Base-by-base conservation (phyloP, 1,140 invertebrate genomes). In the Hestina assimilis region DNA sequence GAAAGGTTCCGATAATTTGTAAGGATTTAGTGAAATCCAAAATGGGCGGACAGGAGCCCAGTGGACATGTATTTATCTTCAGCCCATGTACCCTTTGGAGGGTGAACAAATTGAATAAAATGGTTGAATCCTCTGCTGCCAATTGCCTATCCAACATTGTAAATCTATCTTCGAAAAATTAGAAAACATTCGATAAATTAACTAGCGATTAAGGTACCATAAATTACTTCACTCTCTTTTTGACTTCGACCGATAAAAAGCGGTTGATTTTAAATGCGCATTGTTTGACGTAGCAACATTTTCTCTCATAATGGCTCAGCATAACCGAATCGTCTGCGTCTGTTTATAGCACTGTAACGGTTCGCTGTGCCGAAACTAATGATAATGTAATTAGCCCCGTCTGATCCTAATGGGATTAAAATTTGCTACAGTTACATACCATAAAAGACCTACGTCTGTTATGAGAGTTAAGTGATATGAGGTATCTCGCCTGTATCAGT, bases 381-480 rank as follows among this genome's bases (percentile, higher is more conserved):
- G 72, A 56, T 79, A 76, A 79, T 79, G 75, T 79, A 76, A 79
- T 79, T 76, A 79, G 67, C 66, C 66, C 57, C 33, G 63, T 68
- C 67, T 75, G 64, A 71, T 60, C 58, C 59, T 64, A 66, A 72
- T 72, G 56, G 66, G 60, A 72, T 72, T 72, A 72, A 72, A 72
- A 62, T 59, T 52, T 60, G 55, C 52, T 55, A 55, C 46, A 58
- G 46, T 50, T 53, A 53, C 51, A 50, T 58, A 50, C 48, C 47
- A 58, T 50, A 58, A 50, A 56, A 58, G 55, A 51, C 14, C 35
- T 47, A 15, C 46, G 55, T 51, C 46, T 58, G 55, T 51, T 38
- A 38, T 58, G 45, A 23, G 29, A 58, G 55, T 42, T 43, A 41
- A 51, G 40, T 45, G 55, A 58, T 58, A 58, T 50, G 56, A 51